Conservation (phyloP, 2,113 vertebrate species). For the Megaptera novaeangliae region DNA sequence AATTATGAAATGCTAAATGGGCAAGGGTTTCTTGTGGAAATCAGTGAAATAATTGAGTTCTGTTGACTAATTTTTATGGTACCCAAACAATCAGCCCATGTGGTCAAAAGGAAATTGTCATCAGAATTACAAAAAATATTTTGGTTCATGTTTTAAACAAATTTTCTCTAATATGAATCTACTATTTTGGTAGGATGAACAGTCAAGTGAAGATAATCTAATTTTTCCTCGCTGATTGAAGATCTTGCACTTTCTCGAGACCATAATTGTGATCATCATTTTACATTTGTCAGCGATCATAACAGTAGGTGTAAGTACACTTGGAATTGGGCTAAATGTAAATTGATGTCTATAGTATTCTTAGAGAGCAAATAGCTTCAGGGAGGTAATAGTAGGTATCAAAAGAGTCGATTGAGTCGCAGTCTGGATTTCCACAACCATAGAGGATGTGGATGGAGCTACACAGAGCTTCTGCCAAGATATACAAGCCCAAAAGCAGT, state of each 20-base stretch:
- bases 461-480: background rate
- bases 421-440: background rate
- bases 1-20: background rate
- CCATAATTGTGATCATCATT: background rate
- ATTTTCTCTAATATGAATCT: background rate
- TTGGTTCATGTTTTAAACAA: background rate
- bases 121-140: background rate
- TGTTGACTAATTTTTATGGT: background rate
- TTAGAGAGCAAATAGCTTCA: background rate
- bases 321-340: background rate
- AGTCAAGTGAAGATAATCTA: background rate
- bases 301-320: background rate
- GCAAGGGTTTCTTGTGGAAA: background rate
- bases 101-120: background rate
- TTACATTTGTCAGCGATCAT: conserved; percentile 6
- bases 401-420: background rate
- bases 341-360: background rate
- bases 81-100: background rate
- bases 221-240: conserved; percentile 8
- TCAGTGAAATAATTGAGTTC: background rate
- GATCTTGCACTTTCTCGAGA: background rate
- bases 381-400: background rate
- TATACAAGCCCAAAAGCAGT: background rate
- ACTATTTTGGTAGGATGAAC: background rate
- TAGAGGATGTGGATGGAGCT: background rate